Percentiles rank a stretch among this genome's conserved stretches.
Conservation (phyloP, 2,113 vertebrate species). For the Odontophorus gujanensis region DNA sequence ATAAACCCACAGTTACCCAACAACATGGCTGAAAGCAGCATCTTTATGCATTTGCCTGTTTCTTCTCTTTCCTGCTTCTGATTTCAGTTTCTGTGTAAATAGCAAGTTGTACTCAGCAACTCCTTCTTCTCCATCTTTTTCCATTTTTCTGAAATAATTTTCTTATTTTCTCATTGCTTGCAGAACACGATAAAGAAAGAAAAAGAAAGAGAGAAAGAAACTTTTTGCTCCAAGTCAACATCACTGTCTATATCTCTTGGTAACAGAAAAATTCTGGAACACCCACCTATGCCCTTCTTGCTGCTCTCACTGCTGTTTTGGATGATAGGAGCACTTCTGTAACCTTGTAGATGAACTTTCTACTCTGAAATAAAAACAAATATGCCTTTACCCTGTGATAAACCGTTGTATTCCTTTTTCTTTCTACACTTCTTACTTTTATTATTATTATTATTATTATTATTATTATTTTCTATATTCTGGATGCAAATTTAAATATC, state of each 20-base stretch:
- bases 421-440: neutral
- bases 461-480: neutral
- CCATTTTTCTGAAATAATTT: neutral
- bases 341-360: neutral
- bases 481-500: slow-evolving; percentile 35
- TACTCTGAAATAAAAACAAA: neutral
- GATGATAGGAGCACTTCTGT: neutral
- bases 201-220: neutral
- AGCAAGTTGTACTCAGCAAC: neutral
- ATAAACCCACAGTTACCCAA: slow-evolving; percentile 85
- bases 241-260: neutral
- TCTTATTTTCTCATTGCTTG: neutral
- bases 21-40: slow-evolving; percentile 78
- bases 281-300: neutral
- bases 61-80: slow-evolving; percentile 50
- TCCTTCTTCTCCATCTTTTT: neutral
- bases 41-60: slow-evolving; percentile 71
- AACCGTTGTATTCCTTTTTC: neutral
- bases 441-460: neutral
- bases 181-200: neutral
- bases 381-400: neutral
- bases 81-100: slow-evolving; percentile 26
- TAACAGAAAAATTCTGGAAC: neutral
- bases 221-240: neutral
- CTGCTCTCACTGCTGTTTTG: neutral